Evolutionary conservation across 2,888 invertebrate genomes (phyloP).

Genomic region (Oeneis ivallda): DNA sequence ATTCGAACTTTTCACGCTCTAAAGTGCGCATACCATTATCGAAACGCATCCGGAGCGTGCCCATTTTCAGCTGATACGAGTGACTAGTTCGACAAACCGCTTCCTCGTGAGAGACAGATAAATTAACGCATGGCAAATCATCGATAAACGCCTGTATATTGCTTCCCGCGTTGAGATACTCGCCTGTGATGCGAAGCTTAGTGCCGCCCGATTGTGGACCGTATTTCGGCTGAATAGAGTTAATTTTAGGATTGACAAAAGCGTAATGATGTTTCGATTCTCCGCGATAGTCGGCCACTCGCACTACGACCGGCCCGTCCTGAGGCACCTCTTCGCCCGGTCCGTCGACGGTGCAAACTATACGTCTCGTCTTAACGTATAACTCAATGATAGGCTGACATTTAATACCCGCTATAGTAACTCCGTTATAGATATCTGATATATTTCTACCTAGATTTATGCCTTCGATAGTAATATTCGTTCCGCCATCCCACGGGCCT

Average conservation of each 20-base stretch:
- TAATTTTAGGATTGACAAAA: constrained; percentile 94
- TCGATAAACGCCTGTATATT: constrained; percentile 94
- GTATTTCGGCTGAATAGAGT: constrained; percentile 90
- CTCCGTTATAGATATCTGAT: constrained; percentile 94
- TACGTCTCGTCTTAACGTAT: constrained; percentile 94
- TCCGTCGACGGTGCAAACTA: constrained; percentile 95
- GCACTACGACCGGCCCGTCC: constrained; percentile 94
- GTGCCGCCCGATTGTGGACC: constrained; percentile 98
- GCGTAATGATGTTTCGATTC: constrained; percentile 92
- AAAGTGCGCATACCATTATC: constrained; percentile 90
- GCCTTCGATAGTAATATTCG: constrained; percentile 96
- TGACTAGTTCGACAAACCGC: constrained; percentile 92
- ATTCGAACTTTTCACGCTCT: constrained; percentile 91
- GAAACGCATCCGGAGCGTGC: constrained; percentile 91
- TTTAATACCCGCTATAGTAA: constrained; percentile 95
- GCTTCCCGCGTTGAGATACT: constrained; percentile 97
- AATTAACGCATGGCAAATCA: constrained; percentile 91
- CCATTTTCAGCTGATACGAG: constrained; percentile 85
- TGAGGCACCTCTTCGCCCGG: constrained; percentile 89
- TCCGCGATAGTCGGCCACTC: constrained; percentile 94
- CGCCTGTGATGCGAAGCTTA: constrained; percentile 92
- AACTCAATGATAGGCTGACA: constrained; percentile 94
- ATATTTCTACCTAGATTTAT: constrained; percentile 97
- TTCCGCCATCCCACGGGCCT: constrained; percentile 98
- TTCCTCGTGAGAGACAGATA: constrained; percentile 88